Base-by-base conservation (phyloP, 2,113 vertebrate genomes). In the Leucopsar rothschildi region DNA sequence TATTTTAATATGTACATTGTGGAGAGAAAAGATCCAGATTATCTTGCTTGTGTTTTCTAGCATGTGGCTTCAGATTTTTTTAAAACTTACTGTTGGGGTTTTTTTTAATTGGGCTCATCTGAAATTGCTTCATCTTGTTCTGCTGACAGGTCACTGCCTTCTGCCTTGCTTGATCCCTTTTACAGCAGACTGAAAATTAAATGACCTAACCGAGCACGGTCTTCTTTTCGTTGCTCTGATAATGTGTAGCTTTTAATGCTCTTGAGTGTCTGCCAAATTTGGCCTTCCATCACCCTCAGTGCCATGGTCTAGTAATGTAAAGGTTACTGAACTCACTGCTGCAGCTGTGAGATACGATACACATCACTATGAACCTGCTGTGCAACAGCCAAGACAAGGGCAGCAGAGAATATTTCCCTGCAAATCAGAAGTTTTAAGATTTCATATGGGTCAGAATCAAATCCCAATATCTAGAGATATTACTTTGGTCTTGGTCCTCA, bases 181-280 rank as follows among this genome's bases (percentile, higher is more conserved):
- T 94, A 72, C 53, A 87, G 77, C 69, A 93, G 90, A 70, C 61
- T 65, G 77, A 70, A 96, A 96, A 91, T 92, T 84, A 93, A 95
- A 88, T 82, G 16, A 93, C 86, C 68, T 91, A 94, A 90, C 49
- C 60, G 65, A 82, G 29, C 60, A n/a, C 20, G 59, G 63, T 50
- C 37, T 82, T 37, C 31, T 81, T 88, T 92, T 82, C 92, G 88
- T 93, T 95, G 47, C 55, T 91, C 50, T 75, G 73, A 85, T 90
- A 95, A 90, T 86, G 18, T 81, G 76, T 70, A 91, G 70, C 80
- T 95, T 93, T 94, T 91, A 94, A 96, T 93, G 61, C 83, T 93
- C 73, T 89, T 87, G 92, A 91, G 66, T 79, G 92, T 89, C 88
- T 92, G 95, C 93, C 90, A 91, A 25, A 69, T 73, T 77, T 93